Evolutionary conservation across 1,140 invertebrate genomes (phyloP), one percentile per base, ranked within the genome.

Genomic region (Pemphigus obesinymphae): DNA sequence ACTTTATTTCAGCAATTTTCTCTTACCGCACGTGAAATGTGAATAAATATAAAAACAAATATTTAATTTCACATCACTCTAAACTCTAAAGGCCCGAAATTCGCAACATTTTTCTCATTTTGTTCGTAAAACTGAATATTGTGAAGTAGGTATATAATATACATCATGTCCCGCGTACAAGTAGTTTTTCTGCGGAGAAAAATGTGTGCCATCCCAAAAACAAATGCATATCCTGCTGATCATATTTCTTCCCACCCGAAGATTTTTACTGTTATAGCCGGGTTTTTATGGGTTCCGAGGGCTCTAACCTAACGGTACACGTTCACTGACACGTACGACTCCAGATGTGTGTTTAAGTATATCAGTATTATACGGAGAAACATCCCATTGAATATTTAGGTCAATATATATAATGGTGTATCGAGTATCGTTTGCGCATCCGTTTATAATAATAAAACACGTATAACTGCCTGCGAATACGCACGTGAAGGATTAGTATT

Each of bases 361-460:
- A 26, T 10, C 63, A 23, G 11, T n/a, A 10, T 17, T 31, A n/a
- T 8, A n/a, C 37, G 17, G 13, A 31, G 48, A 75, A 34, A 75
- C 34, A n/a, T 80, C 76, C 76, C 40, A 31, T 80, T 45, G 58
- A 80, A 80, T 80, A 80, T 80, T 80, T 80, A 80, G 76, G 76
- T 80, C 76, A 80, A 43, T 29, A 63, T 6, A 34, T n/a, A 15
- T 17, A 15, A 4, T 31, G 37, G 23, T 43, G 23, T 70, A n/a
- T 70, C n/a, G 13, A 8, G 3, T 20, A 45, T 37, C n/a, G 37
- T 70, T 70, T 43, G 34, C 23, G 15, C 68, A 45, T 15, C 68
- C 40, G 40, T 45, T 70, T 43, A 17, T 45, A 70, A 70, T 13
- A 17, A 45, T 29, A 23, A 55, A n/a, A 45, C 10, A 13, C 43